phyloP scores from a whole-genome alignment of 2,113 vertebrate species.

The Sebastes schlegelii region DNA sequence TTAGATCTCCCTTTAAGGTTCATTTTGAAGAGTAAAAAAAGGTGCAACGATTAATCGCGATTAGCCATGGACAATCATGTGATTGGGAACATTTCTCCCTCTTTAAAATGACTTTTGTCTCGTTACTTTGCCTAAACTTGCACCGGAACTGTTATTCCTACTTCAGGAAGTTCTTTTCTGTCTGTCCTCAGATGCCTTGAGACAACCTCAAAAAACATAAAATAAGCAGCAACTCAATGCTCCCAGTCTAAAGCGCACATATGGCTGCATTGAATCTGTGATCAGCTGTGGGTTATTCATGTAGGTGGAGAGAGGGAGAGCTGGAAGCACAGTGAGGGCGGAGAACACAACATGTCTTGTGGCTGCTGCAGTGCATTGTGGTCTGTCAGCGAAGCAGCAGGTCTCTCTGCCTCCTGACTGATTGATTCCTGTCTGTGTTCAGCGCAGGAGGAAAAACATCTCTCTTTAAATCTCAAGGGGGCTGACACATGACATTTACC shows the following conservation, averaged over 20 bases:
- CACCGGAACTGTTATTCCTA: background rate
- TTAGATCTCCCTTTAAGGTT: no score
- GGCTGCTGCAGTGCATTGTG: constrained; percentile 40
- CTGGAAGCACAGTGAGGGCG: constrained; percentile 22
- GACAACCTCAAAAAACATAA: no score
- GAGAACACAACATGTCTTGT: constrained; percentile 28
- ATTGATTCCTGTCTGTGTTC: constrained; percentile 16
- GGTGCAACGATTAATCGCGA: no score
- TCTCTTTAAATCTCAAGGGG: background rate
- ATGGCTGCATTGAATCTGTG: constrained; percentile 25
- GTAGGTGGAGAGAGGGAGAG: constrained; percentile 36
- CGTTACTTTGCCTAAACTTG: background rate
- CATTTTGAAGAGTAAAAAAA: no score
- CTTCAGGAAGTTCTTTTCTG: background rate
- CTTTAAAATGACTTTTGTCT: background rate
- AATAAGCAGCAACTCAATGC: background rate
- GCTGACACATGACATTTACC: constrained; percentile 11
- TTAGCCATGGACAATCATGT: no score
- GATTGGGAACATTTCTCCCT: background rate
- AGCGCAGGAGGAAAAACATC: constrained; percentile 2
- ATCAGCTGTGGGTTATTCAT: constrained; percentile 45
- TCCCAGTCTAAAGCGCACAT: constrained; percentile 1
- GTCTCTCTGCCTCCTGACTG: background rate
- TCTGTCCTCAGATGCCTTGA: no score
- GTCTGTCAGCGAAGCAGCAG: constrained; percentile 14